phyloP scores from a whole-genome alignment of 2,888 invertebrate species.

The Ophion ventricosus region DNA sequence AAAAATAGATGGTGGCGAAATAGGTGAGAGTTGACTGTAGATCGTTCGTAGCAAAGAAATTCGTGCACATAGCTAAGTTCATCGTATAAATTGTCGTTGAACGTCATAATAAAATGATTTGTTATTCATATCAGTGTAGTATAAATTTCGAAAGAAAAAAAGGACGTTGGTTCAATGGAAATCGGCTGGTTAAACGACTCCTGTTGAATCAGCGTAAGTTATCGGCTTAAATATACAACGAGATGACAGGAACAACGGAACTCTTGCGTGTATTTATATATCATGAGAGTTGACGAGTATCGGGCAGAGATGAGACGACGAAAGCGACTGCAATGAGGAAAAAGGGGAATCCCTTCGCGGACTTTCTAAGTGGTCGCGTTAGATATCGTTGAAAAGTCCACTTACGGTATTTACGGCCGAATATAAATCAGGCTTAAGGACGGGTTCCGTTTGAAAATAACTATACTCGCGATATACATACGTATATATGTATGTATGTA shows the following conservation, averaged over 20 bases:
- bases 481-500: not conserved
- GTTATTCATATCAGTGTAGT: conserved; percentile 1
- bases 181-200: not conserved
- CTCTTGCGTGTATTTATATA: not conserved
- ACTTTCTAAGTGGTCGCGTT: conserved; percentile 61
- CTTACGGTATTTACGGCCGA: conserved; percentile 65
- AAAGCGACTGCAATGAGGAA: conserved; percentile 37
- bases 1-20: no score
- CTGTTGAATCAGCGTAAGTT: conserved; percentile 3
- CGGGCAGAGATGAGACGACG: conserved; percentile 39
- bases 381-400: conserved; percentile 65
- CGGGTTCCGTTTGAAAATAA: conserved; percentile 61
- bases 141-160: not conserved
- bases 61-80: not conserved
- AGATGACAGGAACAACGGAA: conserved; percentile 2
- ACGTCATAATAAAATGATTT: conserved; percentile 17
- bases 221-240: conserved; percentile 13
- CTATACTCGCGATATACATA: conserved; percentile 45
- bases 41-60: not conserved
- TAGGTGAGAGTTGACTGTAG: no score
- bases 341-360: conserved; percentile 23
- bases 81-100: not conserved
- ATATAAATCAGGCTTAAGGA: conserved; percentile 65
- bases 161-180: not conserved
- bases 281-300: conserved; percentile 45